Evolutionary conservation across 2,797 vertebrate genomes (phyloP).

Genomic region (Peromyscus nudipes): DNA sequence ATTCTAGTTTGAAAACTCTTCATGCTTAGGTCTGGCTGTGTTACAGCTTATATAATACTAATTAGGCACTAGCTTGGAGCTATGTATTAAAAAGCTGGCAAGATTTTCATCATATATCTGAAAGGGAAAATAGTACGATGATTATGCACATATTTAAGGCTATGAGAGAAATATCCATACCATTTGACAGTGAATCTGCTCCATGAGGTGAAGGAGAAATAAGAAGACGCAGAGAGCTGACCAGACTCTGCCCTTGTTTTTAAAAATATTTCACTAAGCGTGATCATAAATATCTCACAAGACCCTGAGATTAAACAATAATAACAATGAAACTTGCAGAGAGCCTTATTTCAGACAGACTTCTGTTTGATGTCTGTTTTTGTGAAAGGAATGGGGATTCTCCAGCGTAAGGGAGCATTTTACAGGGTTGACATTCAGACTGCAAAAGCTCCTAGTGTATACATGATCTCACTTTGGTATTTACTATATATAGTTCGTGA

Average conservation of each 20-base stretch:
- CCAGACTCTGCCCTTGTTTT: neutral
- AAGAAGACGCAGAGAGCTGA: neutral
- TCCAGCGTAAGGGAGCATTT: neutral
- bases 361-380: conserved; percentile 32
- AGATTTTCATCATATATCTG: conserved; percentile 33
- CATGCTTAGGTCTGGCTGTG: conserved; percentile 51
- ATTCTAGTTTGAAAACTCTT: conserved; percentile 65
- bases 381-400: conserved; percentile 19
- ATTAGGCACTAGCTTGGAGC: conserved; percentile 56
- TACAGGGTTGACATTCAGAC: neutral
- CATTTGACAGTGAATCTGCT: conserved; percentile 46
- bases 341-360: neutral
- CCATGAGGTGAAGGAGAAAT: neutral
- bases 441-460: neutral
- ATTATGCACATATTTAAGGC: conserved; percentile 56
- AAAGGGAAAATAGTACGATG: conserved; percentile 60
- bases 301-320: neutral
- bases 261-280: conserved; percentile 27
- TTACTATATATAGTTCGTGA: neutral
- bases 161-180: conserved; percentile 34
- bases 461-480: neutral
- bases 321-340: neutral
- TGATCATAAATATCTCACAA: neutral
- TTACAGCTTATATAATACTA: conserved; percentile 60
- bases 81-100: conserved; percentile 67